Conservation (phyloP, 2,797 vertebrate genomes). For the Distichodus sexfasciatus region DNA sequence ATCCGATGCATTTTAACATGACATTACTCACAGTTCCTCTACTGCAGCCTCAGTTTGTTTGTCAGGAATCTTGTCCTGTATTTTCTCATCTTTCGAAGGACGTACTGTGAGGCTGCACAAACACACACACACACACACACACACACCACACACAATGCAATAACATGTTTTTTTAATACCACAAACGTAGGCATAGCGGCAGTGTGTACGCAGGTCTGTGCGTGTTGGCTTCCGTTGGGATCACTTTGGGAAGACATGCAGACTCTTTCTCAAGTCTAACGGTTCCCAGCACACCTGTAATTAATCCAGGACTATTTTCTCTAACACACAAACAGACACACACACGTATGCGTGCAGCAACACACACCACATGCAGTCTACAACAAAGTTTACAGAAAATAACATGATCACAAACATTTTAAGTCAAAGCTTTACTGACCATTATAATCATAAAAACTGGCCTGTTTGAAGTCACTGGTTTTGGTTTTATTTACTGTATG, state of each 20-base stretch:
- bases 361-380: background rate
- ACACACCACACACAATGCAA: conserved; percentile 11
- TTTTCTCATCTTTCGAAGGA: conserved; percentile 81
- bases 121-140: conserved; percentile 16
- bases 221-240: conserved; percentile 20
- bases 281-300: conserved; percentile 34
- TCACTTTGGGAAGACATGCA: background rate
- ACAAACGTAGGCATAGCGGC: conserved; percentile 12
- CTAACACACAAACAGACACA: conserved; percentile 1
- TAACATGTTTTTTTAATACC: conserved; percentile 27
- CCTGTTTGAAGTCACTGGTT: background rate
- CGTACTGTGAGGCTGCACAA: conserved; percentile 85
- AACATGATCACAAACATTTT: background rate
- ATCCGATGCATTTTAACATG: background rate
- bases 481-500: background rate
- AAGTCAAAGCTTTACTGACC: too few relatives aligned
- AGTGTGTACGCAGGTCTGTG: conserved; percentile 11
- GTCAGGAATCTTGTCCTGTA: conserved; percentile 76
- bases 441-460: background rate
- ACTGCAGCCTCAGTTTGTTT: conserved; percentile 73
- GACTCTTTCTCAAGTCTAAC: conserved; percentile 34
- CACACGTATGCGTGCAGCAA: too few relatives aligned
- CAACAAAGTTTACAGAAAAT: background rate
- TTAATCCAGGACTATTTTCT: conserved; percentile 20
- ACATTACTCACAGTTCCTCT: conserved; percentile 82